These are phyloP conservation scores for Helleia helle DNA, from an alignment of 2,888 invertebrate species.

Conservation along the genomic window DNA sequence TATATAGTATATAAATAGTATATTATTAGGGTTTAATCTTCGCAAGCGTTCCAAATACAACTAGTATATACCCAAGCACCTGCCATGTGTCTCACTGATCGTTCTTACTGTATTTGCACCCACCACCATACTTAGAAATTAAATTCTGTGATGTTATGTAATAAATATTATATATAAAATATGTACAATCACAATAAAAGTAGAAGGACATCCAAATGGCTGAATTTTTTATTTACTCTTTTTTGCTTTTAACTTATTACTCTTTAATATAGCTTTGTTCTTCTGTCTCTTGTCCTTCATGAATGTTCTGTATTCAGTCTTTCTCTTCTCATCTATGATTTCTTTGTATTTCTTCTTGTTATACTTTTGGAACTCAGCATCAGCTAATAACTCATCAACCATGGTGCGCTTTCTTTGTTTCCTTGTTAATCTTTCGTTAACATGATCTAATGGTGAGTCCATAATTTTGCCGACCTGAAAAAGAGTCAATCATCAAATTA, in stretches of 20 bases:
- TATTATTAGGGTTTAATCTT: too few species aligned
- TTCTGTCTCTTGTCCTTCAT: slow-evolving; percentile 83
- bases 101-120: too few species aligned
- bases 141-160: too few species aligned
- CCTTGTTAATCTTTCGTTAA: slow-evolving; percentile 85
- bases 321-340: slow-evolving; percentile 81
- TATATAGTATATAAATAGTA: too few species aligned
- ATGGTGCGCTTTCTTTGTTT: slow-evolving; percentile 91
- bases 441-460: slow-evolving; percentile 91
- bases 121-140: too few species aligned
- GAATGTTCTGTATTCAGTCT: slow-evolving; percentile 81
- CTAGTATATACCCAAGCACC: too few species aligned
- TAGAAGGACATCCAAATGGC: too few species aligned
- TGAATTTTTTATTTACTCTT: slow-evolving; percentile 26
- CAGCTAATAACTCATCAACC: slow-evolving; percentile 93
- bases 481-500: too few species aligned
- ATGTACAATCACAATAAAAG: too few species aligned
- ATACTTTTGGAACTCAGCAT: slow-evolving; percentile 87
- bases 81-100: too few species aligned
- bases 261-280: slow-evolving; percentile 64
- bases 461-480: slow-evolving; percentile 83
- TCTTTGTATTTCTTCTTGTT: slow-evolving; percentile 87
- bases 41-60: too few species aligned
- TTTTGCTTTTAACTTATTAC: slow-evolving; percentile 46
- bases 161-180: too few species aligned